Conservation (phyloP, 2,797 vertebrate genomes). For the Atherinosoma microstoma region DNA sequence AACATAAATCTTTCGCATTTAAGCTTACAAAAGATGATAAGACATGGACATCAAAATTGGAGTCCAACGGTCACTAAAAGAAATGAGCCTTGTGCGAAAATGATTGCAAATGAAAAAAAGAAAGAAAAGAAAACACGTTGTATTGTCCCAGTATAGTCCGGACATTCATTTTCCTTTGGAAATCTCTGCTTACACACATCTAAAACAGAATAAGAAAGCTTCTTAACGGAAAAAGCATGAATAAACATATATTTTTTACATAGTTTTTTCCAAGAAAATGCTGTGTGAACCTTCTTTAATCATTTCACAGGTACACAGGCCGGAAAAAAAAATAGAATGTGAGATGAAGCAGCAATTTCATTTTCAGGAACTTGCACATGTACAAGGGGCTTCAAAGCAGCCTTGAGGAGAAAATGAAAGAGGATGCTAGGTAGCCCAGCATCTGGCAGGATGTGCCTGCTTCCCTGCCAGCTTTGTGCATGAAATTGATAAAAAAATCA, state of each 20-base stretch:
- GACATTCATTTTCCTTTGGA: constrained; percentile 60
- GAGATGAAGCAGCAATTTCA: constrained; percentile 40
- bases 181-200: constrained; percentile 24
- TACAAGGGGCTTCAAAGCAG: constrained; percentile 15
- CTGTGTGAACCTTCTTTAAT: constrained; percentile 23
- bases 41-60: constrained; percentile 35
- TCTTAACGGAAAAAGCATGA: constrained; percentile 50
- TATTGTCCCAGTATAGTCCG: constrained; percentile 38
- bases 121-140: constrained; percentile 13
- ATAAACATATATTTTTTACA: constrained; percentile 4
- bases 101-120: constrained; percentile 33
- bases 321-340: constrained; percentile 20
- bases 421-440: constrained; percentile 19
- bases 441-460: constrained; percentile 33
- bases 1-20: constrained; percentile 33
- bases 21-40: constrained; percentile 61
- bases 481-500: constrained; percentile 61
- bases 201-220: constrained; percentile 48
- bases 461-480: constrained; percentile 48
- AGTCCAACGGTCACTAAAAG: constrained; percentile 14
- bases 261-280: constrained; percentile 3
- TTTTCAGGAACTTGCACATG: constrained; percentile 34
- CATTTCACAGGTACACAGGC: constrained; percentile 33
- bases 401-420: constrained; percentile 33
- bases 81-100: constrained; percentile 11